Percentiles rank a stretch among this genome's conserved stretches.
Conservation (phyloP, 2,797 vertebrate species). For the Bryconaethiops microstoma region DNA sequence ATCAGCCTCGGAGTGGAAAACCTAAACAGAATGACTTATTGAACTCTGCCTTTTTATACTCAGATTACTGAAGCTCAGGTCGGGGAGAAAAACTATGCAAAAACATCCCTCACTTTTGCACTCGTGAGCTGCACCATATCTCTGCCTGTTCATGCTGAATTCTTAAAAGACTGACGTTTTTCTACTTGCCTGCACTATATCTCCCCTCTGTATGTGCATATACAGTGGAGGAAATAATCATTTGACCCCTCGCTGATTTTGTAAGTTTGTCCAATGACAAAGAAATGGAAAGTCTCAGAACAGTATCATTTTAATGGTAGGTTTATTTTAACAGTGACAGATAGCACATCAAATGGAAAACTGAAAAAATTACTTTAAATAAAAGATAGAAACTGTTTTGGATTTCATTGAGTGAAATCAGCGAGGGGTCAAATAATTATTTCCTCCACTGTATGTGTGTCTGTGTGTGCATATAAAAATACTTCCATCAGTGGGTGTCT, state of each 20-base stretch:
- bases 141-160: not conserved
- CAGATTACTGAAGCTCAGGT: slow-evolving; percentile 9
- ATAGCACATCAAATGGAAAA: no score
- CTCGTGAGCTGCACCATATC: not conserved
- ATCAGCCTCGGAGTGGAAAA: not conserved
- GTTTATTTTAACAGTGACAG: no score
- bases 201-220: not conserved
- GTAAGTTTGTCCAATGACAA: no score
- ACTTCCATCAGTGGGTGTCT: not conserved
- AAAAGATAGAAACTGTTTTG: no score
- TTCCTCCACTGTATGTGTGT: no score
- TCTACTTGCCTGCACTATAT: not conserved
- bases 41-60: not conserved
- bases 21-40: slow-evolving; percentile 8
- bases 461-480: not conserved
- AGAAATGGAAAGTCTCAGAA: no score
- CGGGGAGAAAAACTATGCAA: not conserved
- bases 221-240: no score
- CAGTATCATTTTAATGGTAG: no score
- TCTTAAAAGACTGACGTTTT: not conserved
- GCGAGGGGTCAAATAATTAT: no score
- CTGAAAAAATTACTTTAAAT: no score
- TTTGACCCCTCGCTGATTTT: no score
- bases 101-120: slow-evolving; percentile 10
- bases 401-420: no score